Percentiles rank a stretch among this genome's conserved stretches.
Conservation (phyloP, 2,888 invertebrate genomes). For the Dicyrtomina minuta region DNA sequence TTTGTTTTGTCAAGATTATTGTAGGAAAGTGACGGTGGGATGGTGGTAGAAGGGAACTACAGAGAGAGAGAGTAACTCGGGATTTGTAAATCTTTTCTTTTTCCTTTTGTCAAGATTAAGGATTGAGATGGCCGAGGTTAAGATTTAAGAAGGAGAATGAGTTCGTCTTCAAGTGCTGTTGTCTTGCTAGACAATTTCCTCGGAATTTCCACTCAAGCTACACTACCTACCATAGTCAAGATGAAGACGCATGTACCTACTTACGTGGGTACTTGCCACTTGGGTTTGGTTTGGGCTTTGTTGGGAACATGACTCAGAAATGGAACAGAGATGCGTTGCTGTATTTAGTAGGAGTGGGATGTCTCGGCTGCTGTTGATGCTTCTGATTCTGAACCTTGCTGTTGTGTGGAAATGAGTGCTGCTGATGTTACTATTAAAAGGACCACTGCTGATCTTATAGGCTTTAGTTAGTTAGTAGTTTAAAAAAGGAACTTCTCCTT, state of each 20-base stretch:
- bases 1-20: conserved; percentile 25
- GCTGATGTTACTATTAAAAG: conserved; percentile 7
- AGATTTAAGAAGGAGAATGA: conserved; percentile 18
- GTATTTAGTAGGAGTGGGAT: conserved; percentile 27
- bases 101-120: conserved; percentile 18
- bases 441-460: neutral
- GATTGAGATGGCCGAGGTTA: conserved; percentile 13
- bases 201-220: conserved; percentile 28
- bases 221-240: too few relatives aligned
- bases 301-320: neutral
- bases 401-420: conserved; percentile 2
- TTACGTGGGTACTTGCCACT: too few relatives aligned
- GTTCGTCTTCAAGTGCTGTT: too few relatives aligned
- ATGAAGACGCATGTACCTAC: too few relatives aligned
- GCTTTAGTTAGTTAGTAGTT: neutral
- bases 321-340: conserved; percentile 28
- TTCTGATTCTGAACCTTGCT: neutral
- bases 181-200: conserved; percentile 35
- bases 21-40: conserved; percentile 28
- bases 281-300: too few relatives aligned
- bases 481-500: conserved; percentile 5
- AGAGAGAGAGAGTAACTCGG: conserved; percentile 20
- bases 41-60: too few relatives aligned
- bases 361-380: conserved; percentile 24
- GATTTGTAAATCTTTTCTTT: conserved; percentile 29